These are phyloP conservation scores for Harlomillsia oculata DNA, from an alignment of 1,140 invertebrate genomes.

Conservation along the genomic window DNA sequence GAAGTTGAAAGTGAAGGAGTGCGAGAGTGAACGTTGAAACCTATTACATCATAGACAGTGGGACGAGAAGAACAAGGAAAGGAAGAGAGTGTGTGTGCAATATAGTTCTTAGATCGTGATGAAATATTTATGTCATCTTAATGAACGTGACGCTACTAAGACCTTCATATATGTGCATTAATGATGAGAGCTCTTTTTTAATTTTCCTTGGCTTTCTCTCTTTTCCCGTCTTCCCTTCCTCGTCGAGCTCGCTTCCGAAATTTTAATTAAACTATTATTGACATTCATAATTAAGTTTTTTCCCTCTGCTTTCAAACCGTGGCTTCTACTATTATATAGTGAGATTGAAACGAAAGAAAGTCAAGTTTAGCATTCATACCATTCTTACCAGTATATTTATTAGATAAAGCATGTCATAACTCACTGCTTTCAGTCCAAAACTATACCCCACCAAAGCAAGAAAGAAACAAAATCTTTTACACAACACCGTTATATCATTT, in stretches of 20 bases:
- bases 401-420: too few relatives aligned
- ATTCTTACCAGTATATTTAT: too few relatives aligned
- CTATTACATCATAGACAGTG: neutral
- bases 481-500: too few relatives aligned
- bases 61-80: neutral
- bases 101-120: constrained; percentile 27
- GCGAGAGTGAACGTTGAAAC: constrained; percentile 3
- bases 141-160: constrained; percentile 35
- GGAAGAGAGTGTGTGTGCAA: neutral
- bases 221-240: constrained; percentile 18
- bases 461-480: too few relatives aligned
- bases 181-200: constrained; percentile 32
- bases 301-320: constrained; percentile 27
- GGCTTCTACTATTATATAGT: too few relatives aligned
- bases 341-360: too few relatives aligned
- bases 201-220: constrained; percentile 15
- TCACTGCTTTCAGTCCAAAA: too few relatives aligned
- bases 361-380: too few relatives aligned
- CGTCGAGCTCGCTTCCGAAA: constrained; percentile 17
- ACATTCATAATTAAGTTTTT: constrained; percentile 35
- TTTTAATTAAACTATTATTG: constrained; percentile 36
- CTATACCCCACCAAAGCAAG: too few relatives aligned
- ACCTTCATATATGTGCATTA: constrained; percentile 32
- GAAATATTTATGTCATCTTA: constrained; percentile 36
- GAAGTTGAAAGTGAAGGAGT: constrained; percentile 16